phyloP scores from a whole-genome alignment of 2,888 invertebrate genomes.

The Drosophila stalkeri region DNA sequence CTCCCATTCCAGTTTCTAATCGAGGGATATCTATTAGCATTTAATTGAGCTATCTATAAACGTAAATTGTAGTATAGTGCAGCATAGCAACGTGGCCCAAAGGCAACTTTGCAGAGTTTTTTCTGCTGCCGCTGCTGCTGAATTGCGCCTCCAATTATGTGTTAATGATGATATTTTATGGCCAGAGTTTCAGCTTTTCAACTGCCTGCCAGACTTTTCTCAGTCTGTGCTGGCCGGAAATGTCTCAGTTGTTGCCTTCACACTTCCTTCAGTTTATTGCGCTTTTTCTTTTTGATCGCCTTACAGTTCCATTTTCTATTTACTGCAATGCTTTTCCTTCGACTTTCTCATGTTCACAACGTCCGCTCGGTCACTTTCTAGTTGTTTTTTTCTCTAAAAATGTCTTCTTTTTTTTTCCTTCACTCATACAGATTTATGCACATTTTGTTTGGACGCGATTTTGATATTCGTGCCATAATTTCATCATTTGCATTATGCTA shows the following conservation, averaged over 20 bases:
- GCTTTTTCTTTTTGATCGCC: constrained; percentile 21
- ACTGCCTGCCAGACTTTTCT: constrained; percentile 42
- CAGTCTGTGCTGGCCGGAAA: constrained; percentile 53
- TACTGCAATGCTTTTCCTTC: background rate
- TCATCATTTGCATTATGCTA: constrained; percentile 71
- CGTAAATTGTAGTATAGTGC: constrained; percentile 6
- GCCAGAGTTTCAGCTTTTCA: constrained; percentile 24
- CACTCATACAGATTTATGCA: constrained; percentile 38
- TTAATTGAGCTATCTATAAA: constrained; percentile 49
- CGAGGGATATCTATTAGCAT: constrained; percentile 44
- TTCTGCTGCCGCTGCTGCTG: background rate
- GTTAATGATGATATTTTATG: constrained; percentile 57
- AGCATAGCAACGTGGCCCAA: constrained; percentile 14
- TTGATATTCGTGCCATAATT: constrained; percentile 31
- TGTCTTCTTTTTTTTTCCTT: background rate
- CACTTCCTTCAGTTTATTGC: constrained; percentile 2
- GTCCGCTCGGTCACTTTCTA: constrained; percentile 67
- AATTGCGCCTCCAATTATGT: constrained; percentile 49
- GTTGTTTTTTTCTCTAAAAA: constrained; percentile 6
- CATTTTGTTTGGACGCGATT: constrained; percentile 25
- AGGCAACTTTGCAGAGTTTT: constrained; percentile 4
- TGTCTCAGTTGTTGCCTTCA: constrained; percentile 42
- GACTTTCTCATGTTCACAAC: constrained; percentile 43
- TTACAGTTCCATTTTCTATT: constrained; percentile 20
- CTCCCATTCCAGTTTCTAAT: background rate